Evolutionary conservation across 2,113 vertebrate genomes (phyloP).

Genomic region (Dipodomys ordii): DNA sequence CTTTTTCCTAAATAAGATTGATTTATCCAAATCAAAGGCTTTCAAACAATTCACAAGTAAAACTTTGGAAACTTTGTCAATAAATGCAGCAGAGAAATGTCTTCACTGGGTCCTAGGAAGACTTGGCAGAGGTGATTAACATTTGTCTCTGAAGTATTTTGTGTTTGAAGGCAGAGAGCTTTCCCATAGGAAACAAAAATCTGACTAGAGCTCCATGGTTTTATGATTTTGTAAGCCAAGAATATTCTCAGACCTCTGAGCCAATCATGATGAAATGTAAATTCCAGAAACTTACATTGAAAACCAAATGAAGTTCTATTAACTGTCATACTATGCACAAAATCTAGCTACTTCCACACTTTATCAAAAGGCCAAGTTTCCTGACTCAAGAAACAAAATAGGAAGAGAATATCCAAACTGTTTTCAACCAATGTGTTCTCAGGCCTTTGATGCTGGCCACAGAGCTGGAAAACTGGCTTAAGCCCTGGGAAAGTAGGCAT

Average conservation of each 20-base stretch:
- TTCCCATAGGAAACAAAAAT: background rate
- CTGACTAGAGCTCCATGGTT: background rate
- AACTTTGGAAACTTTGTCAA: background rate
- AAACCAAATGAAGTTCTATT: background rate
- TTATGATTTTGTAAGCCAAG: background rate
- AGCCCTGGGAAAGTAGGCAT: fast-evolving
- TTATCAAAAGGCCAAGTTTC: background rate
- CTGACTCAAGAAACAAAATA: background rate
- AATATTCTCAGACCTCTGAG: background rate
- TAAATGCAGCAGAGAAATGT: background rate
- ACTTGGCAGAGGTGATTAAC: background rate
- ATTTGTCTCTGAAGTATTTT: background rate
- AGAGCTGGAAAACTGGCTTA: background rate
- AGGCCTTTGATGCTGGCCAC: background rate
- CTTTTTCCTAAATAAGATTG: constrained; percentile 9
- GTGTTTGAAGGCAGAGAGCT: background rate
- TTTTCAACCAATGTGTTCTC: background rate
- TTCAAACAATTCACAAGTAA: background rate
- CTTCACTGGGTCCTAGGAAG: background rate
- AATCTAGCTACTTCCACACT: background rate
- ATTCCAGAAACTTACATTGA: background rate
- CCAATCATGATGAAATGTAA: background rate
- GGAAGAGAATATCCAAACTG: background rate
- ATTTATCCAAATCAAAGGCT: background rate
- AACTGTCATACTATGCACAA: background rate